Evolutionary conservation across 1,140 invertebrate genomes (phyloP).

Genomic region (Aphelenchoides avenae): DNA sequence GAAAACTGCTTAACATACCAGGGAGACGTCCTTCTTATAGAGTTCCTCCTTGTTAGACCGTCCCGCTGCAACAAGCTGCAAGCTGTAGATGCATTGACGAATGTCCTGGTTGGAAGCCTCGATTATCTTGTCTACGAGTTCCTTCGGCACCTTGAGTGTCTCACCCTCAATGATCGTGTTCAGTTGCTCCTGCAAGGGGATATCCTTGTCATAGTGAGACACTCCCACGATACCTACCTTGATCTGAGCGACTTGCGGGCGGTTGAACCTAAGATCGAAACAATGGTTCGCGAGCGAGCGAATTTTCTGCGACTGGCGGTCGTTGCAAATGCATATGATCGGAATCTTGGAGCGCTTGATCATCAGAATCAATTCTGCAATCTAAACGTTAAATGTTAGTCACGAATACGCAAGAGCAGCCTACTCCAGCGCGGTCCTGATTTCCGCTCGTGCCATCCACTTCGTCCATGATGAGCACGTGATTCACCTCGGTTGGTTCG

Average conservation of each 20-base stretch:
- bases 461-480: slow-evolving; percentile 97
- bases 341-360: slow-evolving; percentile 87
- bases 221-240: slow-evolving; percentile 66
- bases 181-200: slow-evolving; percentile 69
- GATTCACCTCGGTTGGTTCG: slow-evolving; percentile 63
- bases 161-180: slow-evolving; percentile 87
- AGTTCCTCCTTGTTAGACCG: slow-evolving; percentile 1
- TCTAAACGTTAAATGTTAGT: too few relatives aligned
- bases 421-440: slow-evolving; percentile 91
- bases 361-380: slow-evolving; percentile 77
- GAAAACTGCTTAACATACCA: too few relatives aligned
- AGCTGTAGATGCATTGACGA: slow-evolving; percentile 76
- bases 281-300: slow-evolving; percentile 86
- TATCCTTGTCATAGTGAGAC: too few relatives aligned
- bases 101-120: slow-evolving; percentile 83
- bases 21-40: slow-evolving; percentile 43
- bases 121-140: slow-evolving; percentile 78
- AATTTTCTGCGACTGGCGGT: slow-evolving; percentile 88
- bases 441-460: slow-evolving; percentile 99
- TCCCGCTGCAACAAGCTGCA: slow-evolving; percentile 48
- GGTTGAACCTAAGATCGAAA: slow-evolving; percentile 81
- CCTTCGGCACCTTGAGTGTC: slow-evolving; percentile 73
- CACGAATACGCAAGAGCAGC: too few relatives aligned
- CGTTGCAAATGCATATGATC: slow-evolving; percentile 98
- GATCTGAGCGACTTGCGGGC: slow-evolving; percentile 82